Percentiles rank a stretch among this genome's conserved stretches.
phyloP scores from a whole-genome alignment of 2,888 invertebrate genomes.

The Dynastes grantii region DNA sequence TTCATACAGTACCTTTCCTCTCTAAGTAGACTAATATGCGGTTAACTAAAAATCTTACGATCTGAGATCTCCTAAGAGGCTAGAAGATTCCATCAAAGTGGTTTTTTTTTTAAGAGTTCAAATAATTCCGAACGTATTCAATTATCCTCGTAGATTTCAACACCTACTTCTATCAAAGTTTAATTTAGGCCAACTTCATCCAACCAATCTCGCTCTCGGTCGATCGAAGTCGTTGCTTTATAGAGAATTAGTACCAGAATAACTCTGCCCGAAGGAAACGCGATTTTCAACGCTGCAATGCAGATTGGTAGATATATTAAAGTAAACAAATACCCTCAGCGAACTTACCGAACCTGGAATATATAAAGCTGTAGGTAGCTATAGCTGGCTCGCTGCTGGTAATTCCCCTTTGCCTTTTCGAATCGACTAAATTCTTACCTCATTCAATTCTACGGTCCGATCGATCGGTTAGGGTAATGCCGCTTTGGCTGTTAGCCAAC shows the following conservation, averaged over 20 bases:
- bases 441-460: slow-evolving; percentile 1
- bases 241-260: slow-evolving; percentile 2
- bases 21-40: too few species aligned
- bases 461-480: slow-evolving; percentile 19
- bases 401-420: slow-evolving; percentile 20
- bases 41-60: too few species aligned
- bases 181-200: not conserved
- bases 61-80: too few species aligned
- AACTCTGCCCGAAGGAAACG: not conserved
- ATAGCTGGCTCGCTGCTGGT: not conserved
- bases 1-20: too few species aligned
- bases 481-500: slow-evolving; percentile 15
- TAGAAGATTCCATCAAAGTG: too few species aligned
- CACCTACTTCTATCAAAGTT: not conserved
- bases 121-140: too few species aligned
- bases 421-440: slow-evolving; percentile 20
- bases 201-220: not conserved
- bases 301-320: slow-evolving; percentile 25
- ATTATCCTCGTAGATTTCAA: not conserved
- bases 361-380: slow-evolving; percentile 1
- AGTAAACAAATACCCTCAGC: slow-evolving; percentile 25
- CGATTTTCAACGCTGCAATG: slow-evolving; percentile 8
- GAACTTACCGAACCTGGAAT: slow-evolving; percentile 11
- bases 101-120: too few species aligned
- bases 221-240: not conserved